Percentiles rank a stretch among this genome's conserved stretches.
Conservation (phyloP, 2,797 vertebrate genomes). For the Chanos chanos region DNA sequence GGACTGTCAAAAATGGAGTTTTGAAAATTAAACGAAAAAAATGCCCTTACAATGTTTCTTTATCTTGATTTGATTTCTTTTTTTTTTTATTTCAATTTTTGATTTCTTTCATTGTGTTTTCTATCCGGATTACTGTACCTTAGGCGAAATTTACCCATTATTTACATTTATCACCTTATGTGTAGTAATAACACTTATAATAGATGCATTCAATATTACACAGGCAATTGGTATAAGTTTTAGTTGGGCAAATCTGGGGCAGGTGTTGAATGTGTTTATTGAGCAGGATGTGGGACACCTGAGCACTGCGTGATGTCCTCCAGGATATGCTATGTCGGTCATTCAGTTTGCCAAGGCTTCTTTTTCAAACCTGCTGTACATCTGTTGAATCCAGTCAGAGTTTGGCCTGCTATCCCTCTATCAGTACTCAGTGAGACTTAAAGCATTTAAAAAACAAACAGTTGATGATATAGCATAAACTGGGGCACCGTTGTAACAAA, state of each 20-base stretch:
- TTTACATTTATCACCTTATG: constrained; percentile 89
- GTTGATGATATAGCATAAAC: no score
- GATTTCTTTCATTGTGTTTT: constrained; percentile 37
- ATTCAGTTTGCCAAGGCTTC: constrained; percentile 19
- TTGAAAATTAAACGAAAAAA: constrained; percentile 46
- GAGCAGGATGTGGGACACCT: constrained; percentile 52
- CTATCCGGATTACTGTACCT: constrained; percentile 91
- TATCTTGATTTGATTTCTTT: constrained; percentile 30
- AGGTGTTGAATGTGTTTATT: constrained; percentile 58
- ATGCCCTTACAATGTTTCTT: constrained; percentile 64
- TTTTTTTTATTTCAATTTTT: constrained; percentile 34
- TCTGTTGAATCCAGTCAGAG: no score
- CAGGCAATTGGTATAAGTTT: constrained; percentile 78
- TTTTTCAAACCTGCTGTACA: constrained; percentile 14
- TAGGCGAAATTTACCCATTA: constrained; percentile 85
- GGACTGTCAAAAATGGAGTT: constrained; percentile 55
- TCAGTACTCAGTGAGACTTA: no score
- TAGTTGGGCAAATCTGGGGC: constrained; percentile 63
- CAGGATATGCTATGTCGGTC: constrained; percentile 18
- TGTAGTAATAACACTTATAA: constrained; percentile 84
- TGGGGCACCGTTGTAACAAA: no score
- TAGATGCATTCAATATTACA: constrained; percentile 81
- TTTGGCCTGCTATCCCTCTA: no score
- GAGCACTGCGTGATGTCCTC: constrained; percentile 37
- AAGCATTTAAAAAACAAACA: no score